Base-by-base conservation (phyloP, 2,113 vertebrate genomes). In the Polypterus senegalus region DNA sequence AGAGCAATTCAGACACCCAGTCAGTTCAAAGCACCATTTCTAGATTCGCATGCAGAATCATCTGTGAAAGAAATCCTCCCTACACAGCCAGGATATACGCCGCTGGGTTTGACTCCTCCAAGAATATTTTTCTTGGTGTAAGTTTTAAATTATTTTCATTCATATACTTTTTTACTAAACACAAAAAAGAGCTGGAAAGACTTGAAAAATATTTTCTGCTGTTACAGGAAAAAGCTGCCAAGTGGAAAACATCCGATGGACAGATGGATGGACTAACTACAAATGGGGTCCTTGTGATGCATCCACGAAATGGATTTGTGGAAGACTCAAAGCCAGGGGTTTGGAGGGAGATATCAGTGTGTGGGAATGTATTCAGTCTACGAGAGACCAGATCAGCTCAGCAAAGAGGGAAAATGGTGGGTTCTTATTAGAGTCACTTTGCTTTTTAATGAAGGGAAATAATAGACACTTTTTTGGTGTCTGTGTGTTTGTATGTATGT, bases 61-160 rank as follows among this genome's bases (percentile, higher is more conserved):
- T 93, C 63, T 99, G 96, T 76, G 92, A 97, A 82, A 88, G 96
- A 66, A 90, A 88, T 63, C 91, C 93, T 46, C 94, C 95, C 62
- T 93, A 92, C 73, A 93, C 89, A 5, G 93, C 95, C n/a, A 88
- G 90, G 67, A 98, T 98, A 85, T 99, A 91, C 43, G 96, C 96
- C 45, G 95, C 96, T 3, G 96, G 96, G 69, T 99, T 98, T 67
- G 96, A 99, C 74, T 97, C 94, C 46, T 99, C 95, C 53, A 98
- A 97, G 81, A 99, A 98, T 83, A 99, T 99, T 75, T 99, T 99
- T 74, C 89, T 99, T 27, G 96, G 96, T 90, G 96, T 98, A 87
- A 90, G 80, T 46, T 27, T 48, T 7, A 48, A 10, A 27, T 27
- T 27, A 27, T 27, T 27, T 27, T 27, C 27, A 27, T 27, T 27